Conservation (phyloP, 2,797 vertebrate species). For the Malacoctenus gilli region DNA sequence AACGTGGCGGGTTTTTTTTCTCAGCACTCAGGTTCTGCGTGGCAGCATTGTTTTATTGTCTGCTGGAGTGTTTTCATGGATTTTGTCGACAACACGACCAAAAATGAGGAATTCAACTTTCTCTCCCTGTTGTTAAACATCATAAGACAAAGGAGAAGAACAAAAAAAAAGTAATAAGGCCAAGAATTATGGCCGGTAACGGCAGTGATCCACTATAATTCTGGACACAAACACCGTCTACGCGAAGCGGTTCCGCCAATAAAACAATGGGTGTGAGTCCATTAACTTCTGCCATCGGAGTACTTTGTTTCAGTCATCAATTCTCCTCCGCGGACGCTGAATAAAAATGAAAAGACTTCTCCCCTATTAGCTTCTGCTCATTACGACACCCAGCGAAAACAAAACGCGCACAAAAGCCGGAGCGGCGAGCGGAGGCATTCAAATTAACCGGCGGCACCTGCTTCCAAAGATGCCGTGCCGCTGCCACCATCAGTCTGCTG, state of each 20-base stretch:
- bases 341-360: conserved; percentile 35
- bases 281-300: conserved; percentile 48
- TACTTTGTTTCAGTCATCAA: conserved; percentile 47
- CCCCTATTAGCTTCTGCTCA: conserved; percentile 37
- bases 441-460: conserved; percentile 59
- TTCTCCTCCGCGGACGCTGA: conserved; percentile 21
- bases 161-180: no score
- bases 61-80: not conserved
- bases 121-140: not conserved
- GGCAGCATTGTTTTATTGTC: not conserved
- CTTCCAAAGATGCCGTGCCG: conserved; percentile 33
- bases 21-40: no score
- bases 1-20: no score
- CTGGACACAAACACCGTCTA: conserved; percentile 16
- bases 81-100: not conserved
- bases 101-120: not conserved
- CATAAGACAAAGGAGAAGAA: not conserved
- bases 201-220: no score
- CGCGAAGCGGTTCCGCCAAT: not conserved
- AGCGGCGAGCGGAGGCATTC: conserved; percentile 16
- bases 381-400: conserved; percentile 45
- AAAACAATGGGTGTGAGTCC: conserved; percentile 20
- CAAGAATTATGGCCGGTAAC: not conserved
- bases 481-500: conserved; percentile 25
- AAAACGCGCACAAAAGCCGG: conserved; percentile 33